phyloP scores from a whole-genome alignment of 1,140 invertebrate species.

The Frieseomelitta varia region DNA sequence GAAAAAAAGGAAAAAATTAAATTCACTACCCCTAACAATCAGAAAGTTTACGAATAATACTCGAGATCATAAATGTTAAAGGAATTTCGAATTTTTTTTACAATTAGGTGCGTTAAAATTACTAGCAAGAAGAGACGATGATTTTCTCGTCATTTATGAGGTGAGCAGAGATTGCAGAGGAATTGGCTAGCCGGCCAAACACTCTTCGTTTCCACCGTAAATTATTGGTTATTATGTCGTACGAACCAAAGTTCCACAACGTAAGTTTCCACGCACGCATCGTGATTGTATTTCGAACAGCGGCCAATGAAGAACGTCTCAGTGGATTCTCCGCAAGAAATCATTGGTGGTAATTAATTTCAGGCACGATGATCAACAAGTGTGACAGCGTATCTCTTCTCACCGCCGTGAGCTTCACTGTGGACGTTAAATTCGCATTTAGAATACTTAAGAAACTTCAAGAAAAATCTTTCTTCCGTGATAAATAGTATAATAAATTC shows the following conservation, averaged over 20 bases:
- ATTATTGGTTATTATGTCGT: conserved; percentile 53
- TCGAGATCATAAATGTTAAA: too few species aligned
- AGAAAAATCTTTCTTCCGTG: too few species aligned
- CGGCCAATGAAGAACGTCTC: not conserved
- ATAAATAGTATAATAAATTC: too few species aligned
- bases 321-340: not conserved
- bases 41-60: too few species aligned
- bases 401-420: too few species aligned
- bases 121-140: not conserved
- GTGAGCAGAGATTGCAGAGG: conserved; percentile 36
- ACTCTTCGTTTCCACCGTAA: conserved; percentile 37
- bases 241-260: not conserved
- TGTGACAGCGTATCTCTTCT: not conserved
- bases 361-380: not conserved
- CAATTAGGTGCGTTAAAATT: not conserved
- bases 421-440: too few species aligned
- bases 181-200: conserved; percentile 27
- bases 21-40: too few species aligned
- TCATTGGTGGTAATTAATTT: conserved; percentile 2
- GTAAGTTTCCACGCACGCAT: too few species aligned
- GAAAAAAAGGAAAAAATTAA: too few species aligned
- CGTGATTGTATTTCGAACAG: conserved; percentile 54
- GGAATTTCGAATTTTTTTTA: too few species aligned
- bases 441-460: too few species aligned
- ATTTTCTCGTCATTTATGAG: conserved; percentile 16